A percentile compares a stretch with the other conserved stretches of the same genome.
These are phyloP conservation scores for Axis porcinus DNA, from an alignment of 2,113 vertebrate species.

Conservation along the genomic window DNA sequence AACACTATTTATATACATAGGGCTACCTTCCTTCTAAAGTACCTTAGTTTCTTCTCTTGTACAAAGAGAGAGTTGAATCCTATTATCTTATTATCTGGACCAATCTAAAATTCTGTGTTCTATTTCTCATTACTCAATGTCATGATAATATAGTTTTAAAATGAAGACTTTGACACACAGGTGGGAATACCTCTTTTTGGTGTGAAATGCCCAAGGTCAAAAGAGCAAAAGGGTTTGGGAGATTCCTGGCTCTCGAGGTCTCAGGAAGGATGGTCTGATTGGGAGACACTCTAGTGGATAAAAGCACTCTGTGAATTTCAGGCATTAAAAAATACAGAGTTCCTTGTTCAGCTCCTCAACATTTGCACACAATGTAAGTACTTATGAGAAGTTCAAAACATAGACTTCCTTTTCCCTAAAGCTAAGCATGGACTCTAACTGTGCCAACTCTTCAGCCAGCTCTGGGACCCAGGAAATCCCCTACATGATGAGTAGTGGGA, in stretches of 20 bases:
- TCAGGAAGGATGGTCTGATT: background rate
- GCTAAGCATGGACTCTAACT: rapidly evolving
- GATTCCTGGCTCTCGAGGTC: background rate
- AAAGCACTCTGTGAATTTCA: background rate
- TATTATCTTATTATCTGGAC: background rate
- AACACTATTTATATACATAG: background rate
- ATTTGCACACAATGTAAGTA: background rate
- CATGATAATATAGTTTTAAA: background rate
- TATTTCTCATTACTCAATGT: background rate
- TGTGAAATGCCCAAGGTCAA: background rate
- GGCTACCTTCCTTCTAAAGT: no score
- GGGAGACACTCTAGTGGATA: background rate
- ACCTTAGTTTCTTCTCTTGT: background rate
- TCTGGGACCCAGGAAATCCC: background rate
- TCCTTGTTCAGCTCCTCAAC: background rate
- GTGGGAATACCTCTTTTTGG: background rate
- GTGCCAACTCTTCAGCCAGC: background rate
- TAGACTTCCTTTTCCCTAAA: background rate
- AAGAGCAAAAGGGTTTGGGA: background rate
- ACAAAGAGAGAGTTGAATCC: background rate
- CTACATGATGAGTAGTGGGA: background rate
- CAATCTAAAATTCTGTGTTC: background rate
- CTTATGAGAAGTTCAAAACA: background rate
- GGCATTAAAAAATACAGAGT: background rate
- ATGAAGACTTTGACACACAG: background rate